These are phyloP conservation scores for Papilio xuthus DNA, from an alignment of 1,140 invertebrate species.

Conservation along the genomic window DNA sequence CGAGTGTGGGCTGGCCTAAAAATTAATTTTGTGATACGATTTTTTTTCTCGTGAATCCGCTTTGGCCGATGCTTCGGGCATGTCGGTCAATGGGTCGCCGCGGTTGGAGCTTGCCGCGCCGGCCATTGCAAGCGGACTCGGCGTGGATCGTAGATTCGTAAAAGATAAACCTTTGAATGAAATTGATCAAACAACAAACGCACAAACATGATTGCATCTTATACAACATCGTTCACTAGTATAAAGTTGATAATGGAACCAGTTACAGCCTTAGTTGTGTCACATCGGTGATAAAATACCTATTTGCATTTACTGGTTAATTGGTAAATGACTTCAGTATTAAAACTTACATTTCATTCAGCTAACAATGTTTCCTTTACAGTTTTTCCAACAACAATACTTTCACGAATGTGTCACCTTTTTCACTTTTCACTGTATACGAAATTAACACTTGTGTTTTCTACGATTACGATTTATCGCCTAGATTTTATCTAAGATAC, in stretches of 20 bases:
- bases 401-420: neutral
- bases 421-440: slow-evolving; percentile 10
- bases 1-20: slow-evolving; percentile 75
- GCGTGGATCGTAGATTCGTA: neutral
- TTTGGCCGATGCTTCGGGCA: slow-evolving; percentile 45
- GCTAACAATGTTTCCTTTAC: neutral
- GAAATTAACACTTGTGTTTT: slow-evolving; percentile 25
- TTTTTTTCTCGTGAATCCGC: slow-evolving; percentile 64
- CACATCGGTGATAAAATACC: neutral
- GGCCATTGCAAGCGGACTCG: neutral
- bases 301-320: slow-evolving; percentile 1
- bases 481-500: slow-evolving; percentile 10
- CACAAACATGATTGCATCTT: neutral
- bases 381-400: neutral
- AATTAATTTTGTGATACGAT: slow-evolving; percentile 76
- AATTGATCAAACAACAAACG: neutral
- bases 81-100: slow-evolving; percentile 63
- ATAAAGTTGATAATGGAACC: neutral
- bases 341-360: slow-evolving; percentile 8
- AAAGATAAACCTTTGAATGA: neutral
- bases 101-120: slow-evolving; percentile 36
- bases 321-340: neutral
- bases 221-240: neutral
- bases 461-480: slow-evolving; percentile 15
- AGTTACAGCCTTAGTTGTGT: neutral